Percentiles rank a stretch among this genome's conserved stretches.
Conservation (phyloP, 1,140 invertebrate species). For the Cyrtorhinus lividipennis region DNA sequence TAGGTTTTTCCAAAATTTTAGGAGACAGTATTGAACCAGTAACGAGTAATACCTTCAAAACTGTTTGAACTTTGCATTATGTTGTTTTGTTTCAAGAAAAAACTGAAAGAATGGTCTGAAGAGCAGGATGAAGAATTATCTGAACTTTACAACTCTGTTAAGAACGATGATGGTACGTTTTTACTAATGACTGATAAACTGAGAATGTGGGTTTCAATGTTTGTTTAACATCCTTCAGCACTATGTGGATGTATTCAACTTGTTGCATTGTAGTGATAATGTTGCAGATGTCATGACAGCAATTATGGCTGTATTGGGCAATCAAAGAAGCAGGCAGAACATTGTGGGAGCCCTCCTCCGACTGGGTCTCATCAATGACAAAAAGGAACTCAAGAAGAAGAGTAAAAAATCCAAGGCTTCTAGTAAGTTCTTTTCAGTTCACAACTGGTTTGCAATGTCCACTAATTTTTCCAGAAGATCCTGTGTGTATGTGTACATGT, state of each 20-base stretch:
- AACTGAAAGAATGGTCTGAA: conserved; percentile 4
- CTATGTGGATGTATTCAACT: no score
- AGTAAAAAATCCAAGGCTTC: not conserved
- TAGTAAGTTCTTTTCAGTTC: not conserved
- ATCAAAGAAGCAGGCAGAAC: not conserved
- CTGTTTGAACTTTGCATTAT: not conserved
- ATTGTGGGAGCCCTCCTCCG: not conserved
- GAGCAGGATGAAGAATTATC: conserved; percentile 18
- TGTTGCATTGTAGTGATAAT: no score
- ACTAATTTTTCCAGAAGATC: not conserved
- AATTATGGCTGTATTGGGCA: not conserved
- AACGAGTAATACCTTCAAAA: no score
- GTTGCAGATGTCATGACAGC: conserved; percentile 6
- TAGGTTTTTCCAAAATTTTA: no score
- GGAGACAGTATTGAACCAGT: no score
- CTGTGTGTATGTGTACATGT: not conserved
- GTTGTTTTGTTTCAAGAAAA: conserved; percentile 14
- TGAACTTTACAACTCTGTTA: conserved; percentile 13
- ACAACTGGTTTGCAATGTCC: not conserved
- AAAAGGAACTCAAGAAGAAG: not conserved
- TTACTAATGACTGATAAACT: no score
- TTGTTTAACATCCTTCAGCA: no score
- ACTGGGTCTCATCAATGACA: not conserved
- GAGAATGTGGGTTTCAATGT: no score
- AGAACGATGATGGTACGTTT: conserved; percentile 14